These are phyloP conservation scores for Gallirallus australis DNA, from an alignment of 2,797 vertebrate species.

Conservation along the genomic window DNA sequence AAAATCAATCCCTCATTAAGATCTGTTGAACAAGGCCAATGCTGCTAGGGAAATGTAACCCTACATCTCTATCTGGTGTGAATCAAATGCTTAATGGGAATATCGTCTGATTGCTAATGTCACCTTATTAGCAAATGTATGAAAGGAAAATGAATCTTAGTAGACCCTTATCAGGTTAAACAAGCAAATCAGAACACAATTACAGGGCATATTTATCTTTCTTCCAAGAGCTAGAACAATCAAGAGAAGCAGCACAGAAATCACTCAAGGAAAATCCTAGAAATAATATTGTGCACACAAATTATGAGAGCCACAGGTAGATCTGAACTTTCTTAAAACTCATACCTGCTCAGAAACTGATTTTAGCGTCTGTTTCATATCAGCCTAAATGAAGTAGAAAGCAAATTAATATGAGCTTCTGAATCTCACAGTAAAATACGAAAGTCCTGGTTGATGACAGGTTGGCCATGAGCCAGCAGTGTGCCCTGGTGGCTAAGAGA, in stretches of 20 bases:
- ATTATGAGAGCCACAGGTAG: neutral
- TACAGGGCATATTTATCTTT: neutral
- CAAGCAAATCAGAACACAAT: neutral
- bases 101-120: neutral
- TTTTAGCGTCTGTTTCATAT: neutral
- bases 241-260: neutral
- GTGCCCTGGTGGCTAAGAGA: no score
- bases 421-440: neutral
- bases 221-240: neutral
- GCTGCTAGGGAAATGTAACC: neutral
- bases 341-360: neutral
- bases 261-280: neutral
- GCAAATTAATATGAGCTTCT: neutral
- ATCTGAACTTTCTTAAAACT: neutral
- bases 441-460: no score
- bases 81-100: slow-evolving; percentile 12
- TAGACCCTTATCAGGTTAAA: neutral
- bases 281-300: neutral
- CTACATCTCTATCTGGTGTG: neutral
- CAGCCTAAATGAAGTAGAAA: neutral
- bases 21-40: neutral
- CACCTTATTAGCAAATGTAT: slow-evolving; percentile 14
- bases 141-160: slow-evolving; percentile 8
- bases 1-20: slow-evolving; percentile 50
- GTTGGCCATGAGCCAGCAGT: no score